Base-by-base conservation (phyloP, 2,888 invertebrate genomes). In the Parasteatoda lunata region DNA sequence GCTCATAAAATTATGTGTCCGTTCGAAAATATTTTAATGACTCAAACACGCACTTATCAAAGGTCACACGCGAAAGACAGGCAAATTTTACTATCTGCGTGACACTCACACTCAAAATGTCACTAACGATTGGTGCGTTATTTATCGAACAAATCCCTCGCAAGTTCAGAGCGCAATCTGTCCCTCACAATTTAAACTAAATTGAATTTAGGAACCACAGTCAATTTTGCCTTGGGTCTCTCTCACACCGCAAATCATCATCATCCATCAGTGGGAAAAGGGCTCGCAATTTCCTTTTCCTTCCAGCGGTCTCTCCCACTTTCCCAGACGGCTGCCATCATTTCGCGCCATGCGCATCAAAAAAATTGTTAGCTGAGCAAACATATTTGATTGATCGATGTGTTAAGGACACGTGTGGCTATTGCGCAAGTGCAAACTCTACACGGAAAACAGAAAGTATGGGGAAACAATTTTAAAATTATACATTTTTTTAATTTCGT, bases 341-440 rank as follows among this genome's bases (percentile, higher is more conserved):
- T 82, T 82, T 82, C 70, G 54, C 49, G 77, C 71, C 70, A 13
- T 30, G 49, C 59, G 79, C 15, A 59, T 59, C 70, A 15, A 83
- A 69, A 30, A 83, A 77, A 81, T 69, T 52, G 49, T 54, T 68
- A 15, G 81, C 52, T 81, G 81, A 66, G 71, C 83, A 83, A 83
- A 83, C 65, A 84, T 66, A 51, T 78, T 66, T 77, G 84, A 84
- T 84, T 84, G 84, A 84, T 84, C 84, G 84, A 84, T 84, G 72
- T 64, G 77, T 15, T 45, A 47, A 8, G 48, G 47, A 59, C 59
- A 59, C 59, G 59, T 59, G 59, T n/a, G n/a, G 59, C 59, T 59
- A 59, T n/a, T 59, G 59, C 59, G 59, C 59, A 59, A 13, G 59
- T n/a, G 5, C 59, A 0, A n/a, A n/a, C 30, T 30, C 30, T 30